A percentile compares a stretch with the other conserved stretches of the same genome.
phyloP scores from a whole-genome alignment of 2,113 vertebrate species.

The Myotis yumanensis region DNA sequence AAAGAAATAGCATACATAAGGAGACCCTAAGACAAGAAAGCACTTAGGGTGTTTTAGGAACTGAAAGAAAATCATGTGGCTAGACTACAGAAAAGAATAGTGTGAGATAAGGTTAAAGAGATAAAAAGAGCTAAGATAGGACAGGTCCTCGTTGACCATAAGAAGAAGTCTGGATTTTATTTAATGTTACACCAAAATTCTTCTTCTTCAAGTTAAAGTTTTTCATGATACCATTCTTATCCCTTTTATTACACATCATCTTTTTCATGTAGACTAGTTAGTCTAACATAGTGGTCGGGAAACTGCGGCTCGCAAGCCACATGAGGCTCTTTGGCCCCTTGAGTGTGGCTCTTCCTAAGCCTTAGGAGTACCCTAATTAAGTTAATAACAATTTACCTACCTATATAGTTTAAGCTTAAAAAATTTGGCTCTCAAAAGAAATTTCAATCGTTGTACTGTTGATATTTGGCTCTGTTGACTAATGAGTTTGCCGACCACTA shows the following conservation, averaged over 20 bases:
- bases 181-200: constrained; percentile 2
- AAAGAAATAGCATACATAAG: neutral
- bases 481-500: too few relatives aligned
- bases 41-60: neutral
- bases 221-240: constrained; percentile 27
- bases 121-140: neutral
- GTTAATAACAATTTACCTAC: too few relatives aligned
- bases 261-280: neutral
- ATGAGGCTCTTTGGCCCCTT: too few relatives aligned
- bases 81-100: neutral
- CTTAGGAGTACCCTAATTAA: too few relatives aligned
- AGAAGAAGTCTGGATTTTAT: neutral
- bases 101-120: neutral
- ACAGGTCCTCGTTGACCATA: neutral
- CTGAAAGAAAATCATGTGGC: neutral
- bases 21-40: neutral
- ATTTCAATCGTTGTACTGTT: too few relatives aligned
- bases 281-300: neutral
- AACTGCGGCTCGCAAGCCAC: too few relatives aligned
- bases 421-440: too few relatives aligned
- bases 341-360: too few relatives aligned
- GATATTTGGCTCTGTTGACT: too few relatives aligned
- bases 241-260: neutral
- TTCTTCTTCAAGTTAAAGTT: constrained; percentile 33
- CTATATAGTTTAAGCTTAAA: too few relatives aligned